Evolutionary conservation across 2,113 vertebrate genomes (phyloP), one percentile per base, ranked within the genome.

Genomic region (Myiagra hebetior): DNA sequence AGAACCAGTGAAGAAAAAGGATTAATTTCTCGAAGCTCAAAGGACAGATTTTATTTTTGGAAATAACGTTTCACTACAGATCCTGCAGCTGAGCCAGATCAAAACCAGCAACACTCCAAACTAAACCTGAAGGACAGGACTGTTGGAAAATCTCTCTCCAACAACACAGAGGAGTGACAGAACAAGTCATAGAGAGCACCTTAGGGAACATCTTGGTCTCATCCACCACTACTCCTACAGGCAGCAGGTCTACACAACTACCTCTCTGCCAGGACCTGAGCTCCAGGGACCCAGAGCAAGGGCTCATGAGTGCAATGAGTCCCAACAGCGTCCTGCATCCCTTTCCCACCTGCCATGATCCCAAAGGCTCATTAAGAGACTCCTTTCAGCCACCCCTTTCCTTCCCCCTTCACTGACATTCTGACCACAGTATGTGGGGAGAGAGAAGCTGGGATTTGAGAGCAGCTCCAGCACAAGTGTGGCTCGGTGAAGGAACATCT

Each of bases 21-120:
- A 86, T 72, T 72, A 18, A 77, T 57, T 72, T 81, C 39, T 55
- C 28, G 4, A 85, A 90, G 77, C 10, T 39, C 55, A 81, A 90
- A 74, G 42, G 77, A 65, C 10, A 42, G 11, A 46, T 26, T 67
- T 72, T 59, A 27, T 46, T 77, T 96, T 88, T 72, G 65, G 49
- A 82, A 92, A 11, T 37, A 87, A 79, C 5, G 2, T 83, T 88
- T 96, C 50, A 67, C 42, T 84, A 47, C 56, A 74, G 81, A 81
- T 59, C 59, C 85, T 26, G 9, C 33, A 64, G 57, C 24, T 18
- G 41, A 44, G 44, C 69, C 0, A 4, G 56, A 92, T 60, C 75
- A 79, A 81, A 95, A 92, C 27, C 46, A 85, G 63, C 26, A 76
- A 83, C 46, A 55, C 35, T 70, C 83, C 62, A 37, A 80, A 70